Conservation (phyloP, 2,888 invertebrate species). For the Ophonus ardosiacus region DNA sequence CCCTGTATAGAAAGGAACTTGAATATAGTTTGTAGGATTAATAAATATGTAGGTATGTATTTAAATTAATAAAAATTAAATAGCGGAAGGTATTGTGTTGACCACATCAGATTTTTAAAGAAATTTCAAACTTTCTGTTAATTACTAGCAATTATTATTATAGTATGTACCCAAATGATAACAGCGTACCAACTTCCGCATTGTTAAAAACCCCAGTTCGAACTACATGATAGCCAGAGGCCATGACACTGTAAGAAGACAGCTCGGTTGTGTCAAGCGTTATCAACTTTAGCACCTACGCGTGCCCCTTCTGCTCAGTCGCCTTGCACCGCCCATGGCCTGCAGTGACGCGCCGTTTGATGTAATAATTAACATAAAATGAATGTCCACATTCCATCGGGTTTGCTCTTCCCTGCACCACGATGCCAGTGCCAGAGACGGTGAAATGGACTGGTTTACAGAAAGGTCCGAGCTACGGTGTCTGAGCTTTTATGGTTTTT, state of each 20-base stretch:
- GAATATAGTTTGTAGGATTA: too few relatives aligned
- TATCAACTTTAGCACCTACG: constrained; percentile 60
- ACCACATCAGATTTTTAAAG: too few relatives aligned
- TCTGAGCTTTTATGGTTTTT: constrained; percentile 60
- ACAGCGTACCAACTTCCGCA: background rate
- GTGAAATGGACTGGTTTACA: constrained; percentile 57
- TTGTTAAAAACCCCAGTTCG: background rate
- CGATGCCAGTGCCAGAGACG: background rate
- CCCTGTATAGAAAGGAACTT: too few relatives aligned
- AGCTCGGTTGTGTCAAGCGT: constrained; percentile 42
- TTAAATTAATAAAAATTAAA: too few relatives aligned
- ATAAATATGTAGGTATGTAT: too few relatives aligned
- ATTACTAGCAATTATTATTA: background rate
- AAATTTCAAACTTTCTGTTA: too few relatives aligned
- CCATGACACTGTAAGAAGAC: constrained; percentile 29
- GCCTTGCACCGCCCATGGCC: constrained; percentile 34
- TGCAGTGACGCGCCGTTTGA: constrained; percentile 63
- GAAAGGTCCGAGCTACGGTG: constrained; percentile 44
- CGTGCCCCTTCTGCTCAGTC: constrained; percentile 23
- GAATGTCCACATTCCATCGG: constrained; percentile 61
- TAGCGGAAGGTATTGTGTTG: too few relatives aligned
- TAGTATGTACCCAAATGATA: background rate
- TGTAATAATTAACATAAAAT: constrained; percentile 64
- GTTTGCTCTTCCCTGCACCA: constrained; percentile 42
- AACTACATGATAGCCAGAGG: constrained; percentile 2